Evolutionary conservation across 2,888 invertebrate genomes (phyloP), one percentile per base, ranked within the genome.

Genomic region (Habrosyne pyritoides): DNA sequence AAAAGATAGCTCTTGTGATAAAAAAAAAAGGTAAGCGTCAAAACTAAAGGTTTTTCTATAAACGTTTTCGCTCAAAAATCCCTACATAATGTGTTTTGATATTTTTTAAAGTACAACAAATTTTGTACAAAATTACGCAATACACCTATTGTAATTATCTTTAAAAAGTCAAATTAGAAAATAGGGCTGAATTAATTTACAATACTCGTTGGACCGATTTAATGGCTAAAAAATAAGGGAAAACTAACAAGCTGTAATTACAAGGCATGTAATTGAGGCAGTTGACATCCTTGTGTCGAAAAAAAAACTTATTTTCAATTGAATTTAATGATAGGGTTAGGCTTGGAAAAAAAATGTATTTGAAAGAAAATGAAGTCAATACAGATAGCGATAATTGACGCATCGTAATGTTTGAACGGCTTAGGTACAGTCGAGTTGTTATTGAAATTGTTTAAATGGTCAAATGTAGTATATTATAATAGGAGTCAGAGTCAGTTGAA

Each of bases 241-340:
- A 79, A 79, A 75, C 79, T 86, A 85, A 84, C 84, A 84, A 84
- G 79, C 77, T 78, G 75, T 87, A 89, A 89, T 89, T 89, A 89
- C 81, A 71, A 75, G 62, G 63, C 69, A 71, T 75, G 76, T 89
- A 87, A 86, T 86, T 87, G 79, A 75, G 65, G 77, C 82, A 81
- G 83, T 87, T 87, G 87, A 86, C 85, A 87, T 87, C 83, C 84
- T 84, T 85, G 82, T 70, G 61, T 64, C 62, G 67, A 69, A 79
- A 82, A 81, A 83, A 80, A 74, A 67, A 74, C 72, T 74, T 69
- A 68, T 79, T 73, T 80, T 24, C 10, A 83, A 85, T 83, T 62
- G 81, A 79, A 81, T 79, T 77, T 88, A 88, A 89, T 89, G 79
- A 85, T 83, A 83, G 84, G 83, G 84, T 83, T 84, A 75, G 65